Conservation (phyloP, 2,797 vertebrate species). For the Acanthis flammea region DNA sequence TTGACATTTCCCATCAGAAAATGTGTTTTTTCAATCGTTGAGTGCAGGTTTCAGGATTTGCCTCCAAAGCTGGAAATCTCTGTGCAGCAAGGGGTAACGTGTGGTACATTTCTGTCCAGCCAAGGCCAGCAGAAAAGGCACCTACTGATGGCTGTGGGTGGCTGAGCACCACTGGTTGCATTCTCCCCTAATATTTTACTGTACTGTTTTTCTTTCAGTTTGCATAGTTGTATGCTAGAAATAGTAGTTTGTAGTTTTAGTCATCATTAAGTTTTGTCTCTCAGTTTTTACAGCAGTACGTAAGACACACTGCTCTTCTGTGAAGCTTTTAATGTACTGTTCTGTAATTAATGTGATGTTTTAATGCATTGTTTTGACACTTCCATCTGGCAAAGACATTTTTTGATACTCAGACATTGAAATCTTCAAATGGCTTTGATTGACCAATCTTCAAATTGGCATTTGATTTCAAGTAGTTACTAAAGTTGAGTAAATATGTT, state of each 20-base stretch:
- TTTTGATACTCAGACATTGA: neutral
- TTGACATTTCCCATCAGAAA: neutral
- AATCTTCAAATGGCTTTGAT: neutral
- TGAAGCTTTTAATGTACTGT: neutral
- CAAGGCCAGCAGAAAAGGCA: neutral
- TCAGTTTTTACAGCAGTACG: neutral
- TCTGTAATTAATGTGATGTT: neutral
- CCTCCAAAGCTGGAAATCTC: neutral
- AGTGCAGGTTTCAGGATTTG: neutral
- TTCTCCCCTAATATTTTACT: neutral
- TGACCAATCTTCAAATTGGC: neutral
- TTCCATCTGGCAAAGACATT: neutral
- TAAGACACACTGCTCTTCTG: fast-evolving
- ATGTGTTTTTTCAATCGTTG: neutral
- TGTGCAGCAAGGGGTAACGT: fast-evolving
- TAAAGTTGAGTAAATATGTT: neutral
- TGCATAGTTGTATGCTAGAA: neutral
- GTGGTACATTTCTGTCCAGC: neutral
- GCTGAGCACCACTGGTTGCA: neutral
- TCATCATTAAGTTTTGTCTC: neutral
- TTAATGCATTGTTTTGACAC: neutral
- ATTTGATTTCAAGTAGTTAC: neutral
- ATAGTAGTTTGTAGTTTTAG: neutral
- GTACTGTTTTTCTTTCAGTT: neutral
- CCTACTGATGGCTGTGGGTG: too few relatives aligned